Evolutionary conservation across 2,113 vertebrate genomes (phyloP).

Genomic region (Otis tarda): DNA sequence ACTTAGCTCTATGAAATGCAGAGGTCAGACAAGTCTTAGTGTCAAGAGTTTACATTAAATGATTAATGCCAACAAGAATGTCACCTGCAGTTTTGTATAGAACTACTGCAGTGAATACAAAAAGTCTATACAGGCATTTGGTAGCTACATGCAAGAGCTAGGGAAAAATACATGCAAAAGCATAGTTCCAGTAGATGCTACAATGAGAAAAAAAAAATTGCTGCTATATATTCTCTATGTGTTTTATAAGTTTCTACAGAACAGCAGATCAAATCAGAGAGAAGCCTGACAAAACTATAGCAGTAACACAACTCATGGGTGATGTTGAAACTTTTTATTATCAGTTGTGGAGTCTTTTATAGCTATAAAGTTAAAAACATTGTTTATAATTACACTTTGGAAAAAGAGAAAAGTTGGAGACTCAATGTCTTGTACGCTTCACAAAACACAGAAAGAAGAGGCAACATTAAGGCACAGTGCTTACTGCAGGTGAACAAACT

Average conservation of each 20-base stretch:
- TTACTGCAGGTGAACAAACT: neutral
- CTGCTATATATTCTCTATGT: neutral
- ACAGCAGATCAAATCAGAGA: neutral
- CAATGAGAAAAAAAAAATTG: neutral
- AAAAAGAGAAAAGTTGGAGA: neutral
- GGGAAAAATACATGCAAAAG: neutral
- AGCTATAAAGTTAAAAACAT: neutral
- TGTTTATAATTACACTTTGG: neutral
- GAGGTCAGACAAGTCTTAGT: neutral
- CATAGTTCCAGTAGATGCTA: neutral
- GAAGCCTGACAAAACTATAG: neutral
- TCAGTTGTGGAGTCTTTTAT: neutral
- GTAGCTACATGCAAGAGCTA: neutral
- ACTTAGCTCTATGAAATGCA: neutral
- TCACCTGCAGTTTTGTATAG: neutral
- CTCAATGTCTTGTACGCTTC: neutral
- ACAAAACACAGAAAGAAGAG: neutral
- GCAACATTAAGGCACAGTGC: neutral
- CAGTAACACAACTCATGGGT: neutral
- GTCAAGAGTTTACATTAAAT: neutral
- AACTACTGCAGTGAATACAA: neutral
- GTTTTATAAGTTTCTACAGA: neutral
- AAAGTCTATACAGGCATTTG: neutral
- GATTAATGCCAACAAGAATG: rapidly evolving
- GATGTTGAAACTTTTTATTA: neutral